Conservation (phyloP, 2,888 invertebrate species). For the Chymomyza procnemis region DNA sequence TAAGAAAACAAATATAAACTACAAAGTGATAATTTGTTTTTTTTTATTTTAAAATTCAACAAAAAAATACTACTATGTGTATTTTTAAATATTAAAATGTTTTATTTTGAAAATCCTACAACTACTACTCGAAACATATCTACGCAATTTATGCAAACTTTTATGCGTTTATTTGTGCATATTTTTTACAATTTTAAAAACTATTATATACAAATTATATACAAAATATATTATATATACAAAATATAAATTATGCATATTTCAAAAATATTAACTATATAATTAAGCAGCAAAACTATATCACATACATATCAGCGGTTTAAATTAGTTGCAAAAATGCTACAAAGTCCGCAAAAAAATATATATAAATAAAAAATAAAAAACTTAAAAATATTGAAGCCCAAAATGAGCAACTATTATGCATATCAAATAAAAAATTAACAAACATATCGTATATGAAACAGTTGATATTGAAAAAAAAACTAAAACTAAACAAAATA, state of each 20-base stretch:
- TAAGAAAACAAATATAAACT: conserved; percentile 6
- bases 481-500: conserved; percentile 22
- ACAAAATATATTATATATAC: conserved; percentile 19
- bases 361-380: conserved; percentile 21
- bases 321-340: conserved; percentile 31
- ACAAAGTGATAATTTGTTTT: conserved; percentile 49
- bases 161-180: conserved; percentile 43
- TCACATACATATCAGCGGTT: conserved; percentile 57
- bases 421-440: conserved; percentile 40
- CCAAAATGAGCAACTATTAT: conserved; percentile 40
- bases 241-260: conserved; percentile 30
- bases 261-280: conserved; percentile 14
- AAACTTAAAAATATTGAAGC: conserved; percentile 19
- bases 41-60: conserved; percentile 8
- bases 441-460: conserved; percentile 23
- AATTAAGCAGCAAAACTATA: conserved; percentile 41
- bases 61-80: conserved; percentile 17
- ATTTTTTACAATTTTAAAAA: conserved; percentile 41
- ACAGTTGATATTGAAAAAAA: conserved; percentile 44
- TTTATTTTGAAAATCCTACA: conserved; percentile 21
- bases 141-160: conserved; percentile 10
- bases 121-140: conserved; percentile 25
- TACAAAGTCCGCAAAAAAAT: conserved; percentile 20
- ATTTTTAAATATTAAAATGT: conserved; percentile 25
- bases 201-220: conserved; percentile 35